Evolutionary conservation across 2,888 invertebrate species (phyloP), one percentile per base, ranked within the genome.

Genomic region (Lamellibrachia satsuma): DNA sequence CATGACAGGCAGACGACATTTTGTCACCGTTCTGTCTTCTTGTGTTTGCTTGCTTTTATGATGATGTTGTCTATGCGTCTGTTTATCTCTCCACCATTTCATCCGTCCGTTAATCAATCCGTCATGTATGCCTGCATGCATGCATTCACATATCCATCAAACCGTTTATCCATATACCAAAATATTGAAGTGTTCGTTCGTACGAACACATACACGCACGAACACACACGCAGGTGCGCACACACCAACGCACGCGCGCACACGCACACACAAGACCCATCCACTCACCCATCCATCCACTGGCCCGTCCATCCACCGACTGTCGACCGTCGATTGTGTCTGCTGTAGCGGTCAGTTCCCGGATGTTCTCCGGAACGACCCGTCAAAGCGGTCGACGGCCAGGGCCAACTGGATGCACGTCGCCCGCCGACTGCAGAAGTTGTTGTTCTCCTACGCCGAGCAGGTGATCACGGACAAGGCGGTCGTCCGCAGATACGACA

Each of bases 341-440:
- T 75, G 75, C 22, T 75, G 0, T n/a, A 94, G 94, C 90, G 91
- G 93, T 15, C 93, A 94, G 51, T 93, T 93, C 51, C 91, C 92
- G 92, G 96, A 96, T 91, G 95, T 95, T 90, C 93, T 93, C 11
- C 94, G 94, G 57, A 95, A 94, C 9, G 96, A 96, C 93, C 93
- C 93, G 2, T 91, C 93, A 2, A 94, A 94, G 92, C 93, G 95
- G 22, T 93, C 94, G 90, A 90, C 93, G 52, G 95, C 95, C 11
- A 94, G 94, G 52, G 92, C 93, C 11, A 93, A 93, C 11, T 96
- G 95, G 95, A 39, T 93, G 22, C 93, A 94, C 7, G 93, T 93
- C 0, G 93, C 94, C 7, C 92, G 92, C 9, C 94, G 94, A 92
- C 92, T 96, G 0, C 94, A 94, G 52, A 93, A 93, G 27, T 93